Percentiles rank a stretch among this genome's conserved stretches.
Evolutionary conservation across 2,888 invertebrate genomes (phyloP).

Genomic region (Andrena trimmerana): DNA sequence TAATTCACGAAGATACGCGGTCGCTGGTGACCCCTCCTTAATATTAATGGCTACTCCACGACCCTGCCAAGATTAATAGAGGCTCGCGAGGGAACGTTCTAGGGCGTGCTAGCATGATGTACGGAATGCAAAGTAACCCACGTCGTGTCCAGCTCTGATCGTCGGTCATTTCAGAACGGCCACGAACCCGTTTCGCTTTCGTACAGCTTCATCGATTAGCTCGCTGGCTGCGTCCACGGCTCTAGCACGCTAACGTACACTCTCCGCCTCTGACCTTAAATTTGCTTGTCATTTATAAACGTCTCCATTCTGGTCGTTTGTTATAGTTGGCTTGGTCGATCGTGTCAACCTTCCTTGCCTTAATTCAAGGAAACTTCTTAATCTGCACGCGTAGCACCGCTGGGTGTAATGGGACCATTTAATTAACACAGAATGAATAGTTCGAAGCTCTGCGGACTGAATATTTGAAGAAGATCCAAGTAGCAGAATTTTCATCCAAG

Average conservation of each 20-base stretch:
- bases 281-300: constrained; percentile 58
- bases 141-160: constrained; percentile 50
- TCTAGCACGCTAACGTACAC: constrained; percentile 30
- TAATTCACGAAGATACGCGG: constrained; percentile 79
- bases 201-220: constrained; percentile 69
- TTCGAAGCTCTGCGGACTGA: no score
- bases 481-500: background rate
- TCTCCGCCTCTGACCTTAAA: constrained; percentile 20
- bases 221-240: constrained; percentile 9
- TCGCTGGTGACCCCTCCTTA: constrained; percentile 73
- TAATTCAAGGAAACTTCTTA: constrained; percentile 25
- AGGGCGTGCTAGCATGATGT: constrained; percentile 57
- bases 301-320: constrained; percentile 32
- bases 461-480: no score
- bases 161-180: constrained; percentile 50
- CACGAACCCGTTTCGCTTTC: constrained; percentile 48
- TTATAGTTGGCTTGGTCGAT: constrained; percentile 21
- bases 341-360: background rate
- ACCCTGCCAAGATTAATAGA: constrained; percentile 80
- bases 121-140: constrained; percentile 69
- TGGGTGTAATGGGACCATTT: no score
- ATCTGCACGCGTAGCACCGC: background rate
- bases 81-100: constrained; percentile 58
- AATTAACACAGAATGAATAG: no score
- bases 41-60: constrained; percentile 79